Percentiles rank a stretch among this genome's conserved stretches.
Evolutionary conservation across 2,888 invertebrate species (phyloP).

Genomic region (Enoplolaimus lenunculus): DNA sequence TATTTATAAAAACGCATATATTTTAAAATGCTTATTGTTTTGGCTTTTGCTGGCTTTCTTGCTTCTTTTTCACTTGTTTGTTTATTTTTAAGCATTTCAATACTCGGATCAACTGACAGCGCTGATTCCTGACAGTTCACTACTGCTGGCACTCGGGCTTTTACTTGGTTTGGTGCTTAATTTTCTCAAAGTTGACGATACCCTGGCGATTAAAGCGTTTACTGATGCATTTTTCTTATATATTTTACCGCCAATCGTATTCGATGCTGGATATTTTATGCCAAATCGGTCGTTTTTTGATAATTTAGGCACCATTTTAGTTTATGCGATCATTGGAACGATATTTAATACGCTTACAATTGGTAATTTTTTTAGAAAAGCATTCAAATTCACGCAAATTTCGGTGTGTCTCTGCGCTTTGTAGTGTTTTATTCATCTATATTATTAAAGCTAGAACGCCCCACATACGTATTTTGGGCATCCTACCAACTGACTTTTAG

Average conservation of each 20-base stretch:
- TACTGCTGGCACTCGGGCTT: constrained; percentile 85
- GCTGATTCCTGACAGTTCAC: constrained; percentile 91
- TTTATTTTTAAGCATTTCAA: constrained; percentile 86
- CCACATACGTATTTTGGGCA: too few relatives aligned
- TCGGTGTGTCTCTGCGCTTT: too few relatives aligned
- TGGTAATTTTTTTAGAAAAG: constrained; percentile 31
- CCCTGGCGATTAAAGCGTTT: constrained; percentile 31
- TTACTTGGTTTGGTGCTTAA: constrained; percentile 68
- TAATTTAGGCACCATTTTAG: constrained; percentile 82
- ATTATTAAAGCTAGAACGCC: too few relatives aligned
- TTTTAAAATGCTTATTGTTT: too few relatives aligned
- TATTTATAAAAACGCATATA: too few relatives aligned
- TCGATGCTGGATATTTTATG: constrained; percentile 99
- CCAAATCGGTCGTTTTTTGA: constrained; percentile 94
- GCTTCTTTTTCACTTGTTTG: too few relatives aligned
- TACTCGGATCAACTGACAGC: constrained; percentile 76
- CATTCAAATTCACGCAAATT: too few relatives aligned
- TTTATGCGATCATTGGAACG: constrained; percentile 79
- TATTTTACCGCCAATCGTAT: constrained; percentile 91
- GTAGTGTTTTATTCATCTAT: too few relatives aligned
- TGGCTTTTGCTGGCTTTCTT: too few relatives aligned
- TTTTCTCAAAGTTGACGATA: constrained; percentile 47
- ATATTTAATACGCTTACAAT: constrained; percentile 70
- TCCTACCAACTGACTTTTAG: too few relatives aligned
- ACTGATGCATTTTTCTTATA: constrained; percentile 91